Base-by-base conservation (phyloP, 1,140 invertebrate genomes). In the Apis laboriosa region DNA sequence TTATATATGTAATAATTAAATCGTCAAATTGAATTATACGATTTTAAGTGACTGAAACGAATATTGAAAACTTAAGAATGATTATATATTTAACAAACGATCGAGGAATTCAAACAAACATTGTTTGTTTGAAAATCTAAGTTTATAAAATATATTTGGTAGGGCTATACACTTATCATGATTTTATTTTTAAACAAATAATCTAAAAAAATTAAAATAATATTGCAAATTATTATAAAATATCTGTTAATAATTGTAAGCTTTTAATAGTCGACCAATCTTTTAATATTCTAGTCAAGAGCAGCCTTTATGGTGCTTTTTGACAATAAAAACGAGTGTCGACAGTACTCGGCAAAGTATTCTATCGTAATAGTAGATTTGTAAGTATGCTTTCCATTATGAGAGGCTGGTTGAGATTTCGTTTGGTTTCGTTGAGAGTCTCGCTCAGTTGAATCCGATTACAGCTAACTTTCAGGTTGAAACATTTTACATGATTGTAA, bases 301-400 rank as follows among this genome's bases (percentile, higher is more conserved):
- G 58, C 24, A 19, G 58, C 68, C 8, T 21, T 53, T 2, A 19
- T 2, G 49, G 1, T 24, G 49, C 9, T 55, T 72, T 55, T 79
- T 61, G 24, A 80, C 60, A 43, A 49, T 51, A 49, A 11, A 73
- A 56, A 80, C 17, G 7, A 15, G 8, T 21, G 21, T 51, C 15
- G 11, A 24, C 9, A 49, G 21, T 28, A 21, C n/a, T 24, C 21
- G 58, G 21, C 34, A 43, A 13, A 58, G 72, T 70, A 43, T 74
- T 75, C 34, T 24, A 43, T 49, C n/a, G 51, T 43, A 66, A 43
- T 3, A 55, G 13, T 63, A 72, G 56, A 34, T 34, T 61, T 63
- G 49, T n/a, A 79, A 53, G 77, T 71, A 68, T 67, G 76, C 76
- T 77, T 77, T 68, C 76, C 68, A 77, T 79, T 68, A 34, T 17